Conservation (phyloP, 2,888 invertebrate genomes). For the Malthinus seriepunctatus region DNA sequence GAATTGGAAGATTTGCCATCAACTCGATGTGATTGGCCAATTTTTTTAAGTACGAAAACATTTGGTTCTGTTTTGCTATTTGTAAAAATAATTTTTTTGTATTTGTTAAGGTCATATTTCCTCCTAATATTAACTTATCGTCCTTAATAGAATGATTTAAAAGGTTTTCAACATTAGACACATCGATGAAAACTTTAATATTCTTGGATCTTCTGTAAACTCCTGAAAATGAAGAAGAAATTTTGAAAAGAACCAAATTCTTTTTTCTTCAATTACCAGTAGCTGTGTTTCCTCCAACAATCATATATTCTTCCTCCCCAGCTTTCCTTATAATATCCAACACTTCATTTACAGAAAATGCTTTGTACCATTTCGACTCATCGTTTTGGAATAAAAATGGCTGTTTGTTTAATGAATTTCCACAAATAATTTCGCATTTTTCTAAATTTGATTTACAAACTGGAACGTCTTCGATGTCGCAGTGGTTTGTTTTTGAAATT, state of each 20-base stretch:
- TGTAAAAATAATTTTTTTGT: conserved; percentile 58
- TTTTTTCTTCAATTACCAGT: conserved; percentile 59
- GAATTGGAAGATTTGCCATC: conserved; percentile 71
- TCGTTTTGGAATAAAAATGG: conserved; percentile 48
- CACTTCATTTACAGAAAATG: conserved; percentile 59
- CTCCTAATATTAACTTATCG: conserved; percentile 61
- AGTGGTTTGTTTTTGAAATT: neutral
- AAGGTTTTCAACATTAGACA: conserved; percentile 63
- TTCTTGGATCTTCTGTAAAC: conserved; percentile 54
- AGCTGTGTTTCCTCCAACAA: conserved; percentile 77
- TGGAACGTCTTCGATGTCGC: neutral
- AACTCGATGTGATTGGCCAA: conserved; percentile 68
- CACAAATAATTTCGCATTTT: neutral
- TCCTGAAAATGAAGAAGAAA: conserved; percentile 46
- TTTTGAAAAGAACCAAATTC: neutral
- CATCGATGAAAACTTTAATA: conserved; percentile 66
- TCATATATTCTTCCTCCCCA: conserved; percentile 56
- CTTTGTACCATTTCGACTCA: conserved; percentile 61
- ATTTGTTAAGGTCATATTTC: conserved; percentile 61
- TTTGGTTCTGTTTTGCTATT: conserved; percentile 50
- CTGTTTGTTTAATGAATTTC: neutral
- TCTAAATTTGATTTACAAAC: neutral
- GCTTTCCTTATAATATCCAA: conserved; percentile 59
- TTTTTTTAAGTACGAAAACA: conserved; percentile 63
- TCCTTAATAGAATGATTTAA: conserved; percentile 53